These are phyloP conservation scores for Melitaea cinxia DNA, from an alignment of 1,140 invertebrate genomes.

Conservation along the genomic window DNA sequence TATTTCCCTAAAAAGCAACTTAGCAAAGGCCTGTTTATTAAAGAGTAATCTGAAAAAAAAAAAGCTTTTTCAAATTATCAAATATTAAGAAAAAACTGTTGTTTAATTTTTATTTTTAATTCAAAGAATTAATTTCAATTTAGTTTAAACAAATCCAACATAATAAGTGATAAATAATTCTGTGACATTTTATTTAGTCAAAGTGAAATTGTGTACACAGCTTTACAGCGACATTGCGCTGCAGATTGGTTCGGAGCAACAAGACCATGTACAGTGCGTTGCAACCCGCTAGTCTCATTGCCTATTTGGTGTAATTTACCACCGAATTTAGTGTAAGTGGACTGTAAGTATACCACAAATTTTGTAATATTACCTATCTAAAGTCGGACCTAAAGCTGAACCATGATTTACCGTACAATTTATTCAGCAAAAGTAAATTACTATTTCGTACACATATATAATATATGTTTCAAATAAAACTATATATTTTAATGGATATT, in stretches of 20 bases:
- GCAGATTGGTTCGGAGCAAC: slow-evolving; percentile 46
- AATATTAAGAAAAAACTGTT: too few relatives aligned
- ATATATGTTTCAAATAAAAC: too few relatives aligned
- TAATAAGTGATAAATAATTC: neutral
- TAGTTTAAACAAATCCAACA: neutral
- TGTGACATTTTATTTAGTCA: neutral
- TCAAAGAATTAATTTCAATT: too few relatives aligned
- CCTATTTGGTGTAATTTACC: slow-evolving; percentile 71
- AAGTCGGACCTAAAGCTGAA: neutral
- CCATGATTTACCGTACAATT: neutral
- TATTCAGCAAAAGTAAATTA: too few relatives aligned
- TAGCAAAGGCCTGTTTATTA: too few relatives aligned
- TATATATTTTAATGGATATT: too few relatives aligned
- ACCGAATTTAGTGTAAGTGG: slow-evolving; percentile 59
- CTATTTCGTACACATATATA: too few relatives aligned
- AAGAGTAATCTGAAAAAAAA: too few relatives aligned
- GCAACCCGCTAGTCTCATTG: slow-evolving; percentile 53
- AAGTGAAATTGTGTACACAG: slow-evolving; percentile 5
- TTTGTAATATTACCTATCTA: slow-evolving; percentile 25
- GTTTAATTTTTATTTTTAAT: too few relatives aligned
- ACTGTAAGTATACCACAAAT: slow-evolving; percentile 48
- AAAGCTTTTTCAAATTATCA: too few relatives aligned
- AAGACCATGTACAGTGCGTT: slow-evolving; percentile 44
- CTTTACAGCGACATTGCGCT: slow-evolving; percentile 13
- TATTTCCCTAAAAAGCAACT: too few relatives aligned